phyloP scores from a whole-genome alignment of 2,113 vertebrate species.

The Gallinago media region DNA sequence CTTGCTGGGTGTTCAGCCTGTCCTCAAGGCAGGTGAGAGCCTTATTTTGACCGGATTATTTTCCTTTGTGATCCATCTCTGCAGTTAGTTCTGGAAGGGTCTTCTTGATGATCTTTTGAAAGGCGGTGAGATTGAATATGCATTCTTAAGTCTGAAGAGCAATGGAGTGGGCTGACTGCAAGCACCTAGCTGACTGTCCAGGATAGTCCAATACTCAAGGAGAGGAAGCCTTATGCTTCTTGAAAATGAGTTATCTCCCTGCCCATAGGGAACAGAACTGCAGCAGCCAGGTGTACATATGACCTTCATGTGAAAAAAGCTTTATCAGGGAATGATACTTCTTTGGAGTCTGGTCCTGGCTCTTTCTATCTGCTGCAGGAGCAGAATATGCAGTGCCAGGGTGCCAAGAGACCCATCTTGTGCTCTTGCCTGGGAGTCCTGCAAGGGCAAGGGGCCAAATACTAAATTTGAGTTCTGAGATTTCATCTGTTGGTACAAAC shows the following conservation, averaged over 20 bases:
- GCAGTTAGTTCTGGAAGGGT: background rate
- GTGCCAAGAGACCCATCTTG: background rate
- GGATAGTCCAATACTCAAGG: background rate
- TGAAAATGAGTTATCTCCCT: background rate
- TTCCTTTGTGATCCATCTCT: background rate
- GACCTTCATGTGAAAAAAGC: background rate
- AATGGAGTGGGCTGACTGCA: background rate
- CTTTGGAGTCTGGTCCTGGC: background rate
- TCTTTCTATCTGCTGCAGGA: background rate
- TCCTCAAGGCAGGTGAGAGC: background rate
- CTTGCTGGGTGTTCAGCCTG: background rate
- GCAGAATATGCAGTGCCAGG: background rate
- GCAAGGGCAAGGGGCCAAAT: accelerated
- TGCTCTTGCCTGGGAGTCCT: background rate
- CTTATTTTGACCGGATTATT: background rate
- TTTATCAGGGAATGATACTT: background rate
- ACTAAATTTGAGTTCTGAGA: background rate
- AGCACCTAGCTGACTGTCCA: background rate
- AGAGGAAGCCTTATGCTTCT: background rate
- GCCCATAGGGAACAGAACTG: accelerated
- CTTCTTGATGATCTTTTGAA: background rate
- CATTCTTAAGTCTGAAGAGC: background rate
- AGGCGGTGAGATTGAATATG: background rate
- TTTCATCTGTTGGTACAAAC: background rate
- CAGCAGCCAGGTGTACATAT: background rate